Evolutionary conservation across 2,888 invertebrate genomes (phyloP).

Genomic region (Rhabditoides inermis): DNA sequence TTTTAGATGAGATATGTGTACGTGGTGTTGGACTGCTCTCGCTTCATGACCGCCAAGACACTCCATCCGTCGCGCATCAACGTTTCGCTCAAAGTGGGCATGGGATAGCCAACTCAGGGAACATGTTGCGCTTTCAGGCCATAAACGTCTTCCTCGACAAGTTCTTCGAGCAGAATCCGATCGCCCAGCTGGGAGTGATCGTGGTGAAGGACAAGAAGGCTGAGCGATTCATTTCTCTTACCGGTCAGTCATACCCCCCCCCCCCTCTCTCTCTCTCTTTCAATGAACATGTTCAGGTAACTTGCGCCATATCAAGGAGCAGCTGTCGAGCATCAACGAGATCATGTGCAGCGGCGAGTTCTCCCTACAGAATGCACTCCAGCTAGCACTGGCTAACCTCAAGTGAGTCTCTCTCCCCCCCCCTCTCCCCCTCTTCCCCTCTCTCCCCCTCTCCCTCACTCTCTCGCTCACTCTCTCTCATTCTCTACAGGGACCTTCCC

Average conservation of each 20-base stretch:
- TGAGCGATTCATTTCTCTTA: slow-evolving; percentile 80
- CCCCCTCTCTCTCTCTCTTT: neutral
- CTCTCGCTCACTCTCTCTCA: neutral
- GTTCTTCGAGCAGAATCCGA: slow-evolving; percentile 96
- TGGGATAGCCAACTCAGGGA: neutral
- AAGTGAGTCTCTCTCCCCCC: slow-evolving; percentile 55
- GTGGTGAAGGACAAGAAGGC: slow-evolving; percentile 83
- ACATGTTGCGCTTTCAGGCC: slow-evolving; percentile 53
- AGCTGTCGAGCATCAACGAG: slow-evolving; percentile 58
- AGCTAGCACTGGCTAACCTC: slow-evolving; percentile 74
- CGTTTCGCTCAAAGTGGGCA: slow-evolving; percentile 22
- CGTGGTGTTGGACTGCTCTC: slow-evolving; percentile 82
- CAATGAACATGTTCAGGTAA: slow-evolving; percentile 13
- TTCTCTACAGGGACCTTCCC: slow-evolving; percentile 65
- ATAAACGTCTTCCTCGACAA: slow-evolving; percentile 87
- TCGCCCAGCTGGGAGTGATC: slow-evolving; percentile 89
- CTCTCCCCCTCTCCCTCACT: neutral
- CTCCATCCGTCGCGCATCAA: slow-evolving; percentile 70
- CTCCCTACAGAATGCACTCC: slow-evolving; percentile 86
- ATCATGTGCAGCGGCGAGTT: slow-evolving; percentile 78
- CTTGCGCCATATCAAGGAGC: slow-evolving; percentile 53
- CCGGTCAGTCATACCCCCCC: slow-evolving; percentile 63
- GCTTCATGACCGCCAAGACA: slow-evolving; percentile 87
- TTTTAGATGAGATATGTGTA: slow-evolving; percentile 83
- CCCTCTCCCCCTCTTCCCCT: neutral